phyloP scores from a whole-genome alignment of 2,888 invertebrate species.

The Arrhopalites spinosus region DNA sequence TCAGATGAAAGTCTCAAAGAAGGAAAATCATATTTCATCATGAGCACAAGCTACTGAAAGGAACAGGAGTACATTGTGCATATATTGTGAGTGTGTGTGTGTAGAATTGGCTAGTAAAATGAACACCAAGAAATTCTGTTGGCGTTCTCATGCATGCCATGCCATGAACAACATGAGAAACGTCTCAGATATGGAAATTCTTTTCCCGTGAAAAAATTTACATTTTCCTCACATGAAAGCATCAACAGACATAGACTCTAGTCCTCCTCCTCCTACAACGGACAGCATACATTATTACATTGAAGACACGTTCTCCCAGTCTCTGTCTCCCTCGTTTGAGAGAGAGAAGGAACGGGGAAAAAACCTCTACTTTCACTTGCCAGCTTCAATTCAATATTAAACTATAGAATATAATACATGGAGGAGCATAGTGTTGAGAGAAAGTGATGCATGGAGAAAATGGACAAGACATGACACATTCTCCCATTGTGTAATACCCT shows the following conservation, averaged over 20 bases:
- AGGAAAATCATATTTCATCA: conserved; percentile 45
- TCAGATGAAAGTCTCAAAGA: conserved; percentile 42
- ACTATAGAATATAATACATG: not conserved
- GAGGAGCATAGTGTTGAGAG: not conserved
- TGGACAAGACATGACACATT: conserved; percentile 36
- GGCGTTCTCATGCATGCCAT: conserved; percentile 30
- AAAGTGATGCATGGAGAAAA: conserved; percentile 25
- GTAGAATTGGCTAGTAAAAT: conserved; percentile 25
- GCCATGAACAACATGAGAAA: conserved; percentile 22
- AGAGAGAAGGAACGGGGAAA: not conserved
- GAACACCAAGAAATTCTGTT: conserved; percentile 29
- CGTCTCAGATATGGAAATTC: conserved; percentile 37
- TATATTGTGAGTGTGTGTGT: not conserved
- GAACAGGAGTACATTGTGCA: not conserved
- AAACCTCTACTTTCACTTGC: not conserved
- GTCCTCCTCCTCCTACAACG: not conserved
- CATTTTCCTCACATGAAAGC: conserved; percentile 37
- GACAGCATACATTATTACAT: conserved; percentile 30
- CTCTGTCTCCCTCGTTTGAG: not conserved
- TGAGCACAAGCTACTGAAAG: not conserved
- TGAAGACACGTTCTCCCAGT: conserved; percentile 5
- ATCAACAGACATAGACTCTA: conserved; percentile 19
- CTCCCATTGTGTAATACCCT: conserved; percentile 30
- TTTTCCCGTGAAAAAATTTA: conserved; percentile 34
- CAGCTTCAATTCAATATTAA: not conserved